Conservation (phyloP, 2,888 invertebrate genomes). For the Drosophila falleni region DNA sequence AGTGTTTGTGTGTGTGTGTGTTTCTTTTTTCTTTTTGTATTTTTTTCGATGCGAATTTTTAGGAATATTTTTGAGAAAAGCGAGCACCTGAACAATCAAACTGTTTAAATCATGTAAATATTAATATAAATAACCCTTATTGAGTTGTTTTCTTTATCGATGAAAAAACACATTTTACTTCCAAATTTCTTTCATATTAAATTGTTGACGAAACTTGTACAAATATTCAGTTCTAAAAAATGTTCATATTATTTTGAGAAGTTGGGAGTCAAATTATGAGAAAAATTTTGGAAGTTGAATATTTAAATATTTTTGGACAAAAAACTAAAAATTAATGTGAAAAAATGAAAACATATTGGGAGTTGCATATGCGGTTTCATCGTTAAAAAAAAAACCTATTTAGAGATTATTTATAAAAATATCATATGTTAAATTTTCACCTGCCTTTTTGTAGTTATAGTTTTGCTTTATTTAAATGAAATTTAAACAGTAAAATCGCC, state of each 20-base stretch:
- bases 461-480: not conserved
- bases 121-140: too few relatives aligned
- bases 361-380: not conserved
- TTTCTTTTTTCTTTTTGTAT: slow-evolving; percentile 44
- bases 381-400: not conserved
- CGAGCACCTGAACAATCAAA: slow-evolving; percentile 48
- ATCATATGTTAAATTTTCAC: slow-evolving; percentile 6
- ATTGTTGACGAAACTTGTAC: not conserved
- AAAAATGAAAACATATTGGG: not conserved
- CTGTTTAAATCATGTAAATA: slow-evolving; percentile 5
- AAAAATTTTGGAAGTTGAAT: too few relatives aligned
- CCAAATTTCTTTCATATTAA: not conserved
- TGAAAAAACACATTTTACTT: not conserved
- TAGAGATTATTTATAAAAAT: not conserved
- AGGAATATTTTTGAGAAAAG: slow-evolving; percentile 76
- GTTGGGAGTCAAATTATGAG: too few relatives aligned
- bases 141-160: not conserved
- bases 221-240: too few relatives aligned
- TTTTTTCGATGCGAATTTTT: slow-evolving; percentile 61
- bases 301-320: too few relatives aligned
- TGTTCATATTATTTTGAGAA: too few relatives aligned
- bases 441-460: slow-evolving; percentile 4
- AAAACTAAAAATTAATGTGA: too few relatives aligned
- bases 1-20: slow-evolving; percentile 20
- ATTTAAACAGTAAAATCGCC: slow-evolving; percentile 84